Conservation (phyloP, 2,888 invertebrate genomes). For the Nephrotoma guestfalica region DNA sequence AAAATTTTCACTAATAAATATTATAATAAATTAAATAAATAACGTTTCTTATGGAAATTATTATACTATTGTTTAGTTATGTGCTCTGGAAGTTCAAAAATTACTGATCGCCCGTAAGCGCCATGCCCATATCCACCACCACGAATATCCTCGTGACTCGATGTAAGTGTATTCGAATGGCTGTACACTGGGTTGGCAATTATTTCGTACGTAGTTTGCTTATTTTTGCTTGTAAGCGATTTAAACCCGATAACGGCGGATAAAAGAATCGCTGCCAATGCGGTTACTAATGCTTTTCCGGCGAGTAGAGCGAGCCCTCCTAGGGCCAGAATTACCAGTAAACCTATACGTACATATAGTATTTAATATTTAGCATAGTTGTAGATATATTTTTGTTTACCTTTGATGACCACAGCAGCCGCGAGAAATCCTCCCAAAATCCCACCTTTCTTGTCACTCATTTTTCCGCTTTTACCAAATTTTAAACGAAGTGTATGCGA, state of each 20-base stretch:
- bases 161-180: conserved; percentile 44
- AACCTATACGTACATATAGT: conserved; percentile 34
- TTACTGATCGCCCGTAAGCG: conserved; percentile 27
- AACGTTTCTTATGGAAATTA: neutral
- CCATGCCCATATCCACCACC: conserved; percentile 43
- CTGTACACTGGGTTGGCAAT: conserved; percentile 68
- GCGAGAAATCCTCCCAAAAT: conserved; percentile 38
- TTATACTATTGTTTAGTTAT: conserved; percentile 9
- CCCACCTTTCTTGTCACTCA: conserved; percentile 37
- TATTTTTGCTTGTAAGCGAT: conserved; percentile 33
- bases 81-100: conserved; percentile 19
- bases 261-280: conserved; percentile 61
- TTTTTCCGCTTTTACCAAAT: conserved; percentile 39
- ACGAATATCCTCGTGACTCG: conserved; percentile 42
- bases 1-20: neutral
- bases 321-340: conserved; percentile 55
- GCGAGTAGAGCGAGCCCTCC: conserved; percentile 64
- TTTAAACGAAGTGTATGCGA: conserved; percentile 59
- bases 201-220: conserved; percentile 66
- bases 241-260: conserved; percentile 65
- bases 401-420: conserved; percentile 50
- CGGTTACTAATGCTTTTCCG: conserved; percentile 72
- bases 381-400: conserved; percentile 20
- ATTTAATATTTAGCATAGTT: neutral
- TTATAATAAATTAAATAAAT: neutral